A percentile compares a stretch with the other conserved stretches of the same genome.
These are phyloP conservation scores for Siniperca chuatsi DNA, from an alignment of 2,113 vertebrate genomes.

Conservation along the genomic window DNA sequence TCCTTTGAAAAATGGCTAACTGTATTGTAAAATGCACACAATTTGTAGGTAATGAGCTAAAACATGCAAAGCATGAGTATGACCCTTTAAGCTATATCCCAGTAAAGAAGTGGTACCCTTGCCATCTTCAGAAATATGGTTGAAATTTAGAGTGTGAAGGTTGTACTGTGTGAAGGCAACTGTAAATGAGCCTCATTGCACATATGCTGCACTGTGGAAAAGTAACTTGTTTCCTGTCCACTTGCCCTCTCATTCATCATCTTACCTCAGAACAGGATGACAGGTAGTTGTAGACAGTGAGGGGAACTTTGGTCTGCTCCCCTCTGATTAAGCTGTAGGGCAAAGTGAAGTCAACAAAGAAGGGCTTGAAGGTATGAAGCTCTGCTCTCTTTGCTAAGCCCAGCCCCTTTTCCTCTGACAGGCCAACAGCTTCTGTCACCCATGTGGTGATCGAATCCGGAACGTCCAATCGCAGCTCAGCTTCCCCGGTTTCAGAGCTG, in stretches of 20 bases:
- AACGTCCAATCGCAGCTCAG: slow-evolving; percentile 86
- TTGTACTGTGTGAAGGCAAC: neutral
- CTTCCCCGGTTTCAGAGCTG: slow-evolving; percentile 86
- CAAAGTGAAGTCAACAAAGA: slow-evolving; percentile 93
- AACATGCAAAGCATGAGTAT: neutral
- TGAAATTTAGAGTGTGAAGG: neutral
- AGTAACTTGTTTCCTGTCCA: neutral
- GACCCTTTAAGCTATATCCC: neutral
- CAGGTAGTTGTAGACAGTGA: slow-evolving; percentile 93
- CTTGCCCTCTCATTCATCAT: neutral
- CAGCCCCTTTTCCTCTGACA: slow-evolving; percentile 87
- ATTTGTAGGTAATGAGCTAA: neutral
- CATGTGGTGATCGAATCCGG: slow-evolving; percentile 95
- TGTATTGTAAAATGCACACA: neutral
- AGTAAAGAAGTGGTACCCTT: neutral
- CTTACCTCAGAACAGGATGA: slow-evolving; percentile 88
- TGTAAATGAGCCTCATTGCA: neutral
- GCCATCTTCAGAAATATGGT: slow-evolving; percentile 2
- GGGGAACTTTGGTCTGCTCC: slow-evolving; percentile 92
- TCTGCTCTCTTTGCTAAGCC: slow-evolving; percentile 85
- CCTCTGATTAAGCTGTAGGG: slow-evolving; percentile 90
- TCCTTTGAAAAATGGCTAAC: neutral
- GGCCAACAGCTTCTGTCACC: slow-evolving; percentile 88
- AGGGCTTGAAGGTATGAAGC: slow-evolving; percentile 91
- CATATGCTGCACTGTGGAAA: neutral